These are phyloP conservation scores for Apeltes quadracus DNA, from an alignment of 2,113 vertebrate genomes.

Conservation along the genomic window DNA sequence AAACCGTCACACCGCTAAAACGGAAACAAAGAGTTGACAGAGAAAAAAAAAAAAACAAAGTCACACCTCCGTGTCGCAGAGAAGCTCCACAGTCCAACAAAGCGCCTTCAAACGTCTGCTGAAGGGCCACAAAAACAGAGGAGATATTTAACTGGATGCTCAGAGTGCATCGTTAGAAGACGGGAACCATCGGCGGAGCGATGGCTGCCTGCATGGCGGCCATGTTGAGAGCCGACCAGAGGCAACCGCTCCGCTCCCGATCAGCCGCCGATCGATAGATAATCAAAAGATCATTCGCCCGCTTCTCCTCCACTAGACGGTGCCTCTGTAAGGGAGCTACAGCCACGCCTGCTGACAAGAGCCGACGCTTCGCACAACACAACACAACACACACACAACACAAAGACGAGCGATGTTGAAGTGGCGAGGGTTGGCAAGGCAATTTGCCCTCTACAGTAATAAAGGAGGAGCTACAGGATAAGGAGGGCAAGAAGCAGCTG, in stretches of 20 bases:
- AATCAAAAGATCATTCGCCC: too few species aligned
- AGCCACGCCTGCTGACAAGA: conserved; percentile 45
- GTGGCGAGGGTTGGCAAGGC: neutral
- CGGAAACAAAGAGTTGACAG: neutral
- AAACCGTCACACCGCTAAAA: neutral
- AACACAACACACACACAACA: neutral
- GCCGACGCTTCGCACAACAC: conserved; percentile 36
- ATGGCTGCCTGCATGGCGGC: too few species aligned
- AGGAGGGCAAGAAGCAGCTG: neutral
- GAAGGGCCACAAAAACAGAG: too few species aligned
- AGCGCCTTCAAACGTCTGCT: too few species aligned
- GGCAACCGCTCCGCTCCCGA: neutral
- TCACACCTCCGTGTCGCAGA: neutral
- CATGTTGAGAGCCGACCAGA: neutral
- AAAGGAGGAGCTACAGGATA: neutral
- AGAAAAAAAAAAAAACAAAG: neutral
- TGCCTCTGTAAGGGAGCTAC: conserved; percentile 14
- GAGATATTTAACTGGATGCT: too few species aligned
- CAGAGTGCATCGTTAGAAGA: neutral
- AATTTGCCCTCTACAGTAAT: neutral
- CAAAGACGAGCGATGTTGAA: conserved; percentile 1
- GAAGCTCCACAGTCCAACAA: neutral
- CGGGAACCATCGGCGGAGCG: neutral
- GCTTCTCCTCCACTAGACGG: conserved; percentile 7
- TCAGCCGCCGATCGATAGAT: neutral